These are phyloP conservation scores for Ophion ventricosus DNA, from an alignment of 2,888 invertebrate species.

Conservation along the genomic window DNA sequence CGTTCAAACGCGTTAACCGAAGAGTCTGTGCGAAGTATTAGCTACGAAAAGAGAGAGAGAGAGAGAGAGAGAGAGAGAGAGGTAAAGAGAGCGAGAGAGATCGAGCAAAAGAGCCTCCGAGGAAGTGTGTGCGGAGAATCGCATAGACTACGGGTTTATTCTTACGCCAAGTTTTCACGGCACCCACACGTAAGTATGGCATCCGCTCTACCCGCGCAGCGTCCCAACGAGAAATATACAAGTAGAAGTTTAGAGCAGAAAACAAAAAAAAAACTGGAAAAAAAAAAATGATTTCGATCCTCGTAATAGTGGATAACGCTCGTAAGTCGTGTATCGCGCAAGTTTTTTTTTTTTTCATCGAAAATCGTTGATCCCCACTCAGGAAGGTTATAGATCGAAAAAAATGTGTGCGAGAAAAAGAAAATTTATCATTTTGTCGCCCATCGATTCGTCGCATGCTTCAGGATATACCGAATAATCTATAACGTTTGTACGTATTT, in stretches of 20 bases:
- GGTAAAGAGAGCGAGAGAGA: conserved; percentile 10
- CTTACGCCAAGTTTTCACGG: conserved; percentile 52
- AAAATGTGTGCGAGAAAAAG: conserved; percentile 8
- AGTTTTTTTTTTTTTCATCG: background rate
- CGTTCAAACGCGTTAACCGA: conserved; percentile 15
- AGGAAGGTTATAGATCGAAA: conserved; percentile 27
- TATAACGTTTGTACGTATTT: conserved; percentile 30
- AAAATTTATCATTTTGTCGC: conserved; percentile 14
- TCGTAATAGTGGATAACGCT: conserved; percentile 1
- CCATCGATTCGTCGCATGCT: conserved; percentile 57
- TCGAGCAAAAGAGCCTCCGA: background rate
- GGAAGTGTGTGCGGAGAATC: conserved; percentile 21
- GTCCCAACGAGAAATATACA: conserved; percentile 19
- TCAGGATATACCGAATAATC: conserved; percentile 43
- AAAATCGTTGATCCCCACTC: background rate
- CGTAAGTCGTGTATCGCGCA: background rate
- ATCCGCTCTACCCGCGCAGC: conserved; percentile 42
- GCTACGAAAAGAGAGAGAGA: background rate
- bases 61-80: conserved; percentile 9
- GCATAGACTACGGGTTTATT: conserved; percentile 30
- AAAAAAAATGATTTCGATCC: background rate
- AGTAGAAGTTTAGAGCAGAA: background rate
- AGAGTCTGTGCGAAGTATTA: conserved; percentile 2
- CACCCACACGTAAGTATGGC: conserved; percentile 59
- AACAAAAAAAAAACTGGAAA: background rate